Percentiles rank a stretch among this genome's conserved stretches.
phyloP scores from a whole-genome alignment of 2,797 vertebrate genomes.

The Artibeus lituratus region DNA sequence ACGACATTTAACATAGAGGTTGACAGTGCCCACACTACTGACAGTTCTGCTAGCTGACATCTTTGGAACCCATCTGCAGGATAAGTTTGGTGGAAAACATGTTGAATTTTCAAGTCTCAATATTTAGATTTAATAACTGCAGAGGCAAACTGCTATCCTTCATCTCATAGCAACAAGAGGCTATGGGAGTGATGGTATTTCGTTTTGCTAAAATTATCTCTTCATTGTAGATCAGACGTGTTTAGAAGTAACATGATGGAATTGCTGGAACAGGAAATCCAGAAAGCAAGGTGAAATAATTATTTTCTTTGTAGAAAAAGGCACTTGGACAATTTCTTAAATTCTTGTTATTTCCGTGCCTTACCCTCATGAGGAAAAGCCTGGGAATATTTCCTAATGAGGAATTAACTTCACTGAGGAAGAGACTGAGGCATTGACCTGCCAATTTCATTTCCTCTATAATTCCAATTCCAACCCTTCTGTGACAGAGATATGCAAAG shows the following conservation, averaged over 20 bases:
- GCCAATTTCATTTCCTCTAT: not conserved
- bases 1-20: not conserved
- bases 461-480: not conserved
- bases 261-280: constrained; percentile 16
- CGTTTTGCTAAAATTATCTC: constrained; percentile 18
- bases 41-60: not conserved
- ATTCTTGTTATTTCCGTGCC: not conserved
- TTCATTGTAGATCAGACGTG: not conserved
- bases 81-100: not conserved
- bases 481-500: not conserved
- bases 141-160: constrained; percentile 8
- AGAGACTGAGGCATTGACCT: not conserved
- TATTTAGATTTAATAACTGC: not conserved
- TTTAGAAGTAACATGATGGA: constrained; percentile 1
- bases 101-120: not conserved
- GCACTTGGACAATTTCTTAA: not conserved
- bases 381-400: constrained; percentile 1
- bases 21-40: not conserved
- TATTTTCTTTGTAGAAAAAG: not conserved
- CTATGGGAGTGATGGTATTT: not conserved
- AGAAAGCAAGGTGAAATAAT: not conserved
- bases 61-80: constrained; percentile 1
- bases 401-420: not conserved
- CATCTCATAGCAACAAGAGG: not conserved
- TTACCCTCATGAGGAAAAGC: not conserved